Evolutionary conservation across 2,888 invertebrate genomes (phyloP).

Genomic region (Vandiemenella viatica): DNA sequence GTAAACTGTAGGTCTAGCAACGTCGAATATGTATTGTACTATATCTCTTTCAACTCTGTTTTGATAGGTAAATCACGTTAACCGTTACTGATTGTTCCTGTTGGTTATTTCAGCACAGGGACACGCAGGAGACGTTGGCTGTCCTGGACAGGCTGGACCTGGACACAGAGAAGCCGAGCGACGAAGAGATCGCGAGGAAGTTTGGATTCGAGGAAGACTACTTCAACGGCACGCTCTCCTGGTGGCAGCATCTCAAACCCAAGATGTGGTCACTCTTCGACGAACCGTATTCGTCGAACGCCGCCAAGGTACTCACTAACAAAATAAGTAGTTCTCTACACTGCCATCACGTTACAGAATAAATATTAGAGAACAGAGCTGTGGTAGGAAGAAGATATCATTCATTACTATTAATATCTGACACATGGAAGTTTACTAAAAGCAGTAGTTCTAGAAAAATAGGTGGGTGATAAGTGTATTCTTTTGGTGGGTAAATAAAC

Average conservation of each 20-base stretch:
- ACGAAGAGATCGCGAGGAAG: constrained; percentile 93
- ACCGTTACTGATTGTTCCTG: too few species aligned
- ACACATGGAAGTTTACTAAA: too few species aligned
- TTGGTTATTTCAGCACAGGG: constrained; percentile 87
- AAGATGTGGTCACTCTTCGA: constrained; percentile 98
- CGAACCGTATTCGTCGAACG: constrained; percentile 95
- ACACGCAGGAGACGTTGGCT: constrained; percentile 96
- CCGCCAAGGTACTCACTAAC: constrained; percentile 68
- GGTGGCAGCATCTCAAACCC: constrained; percentile 96
- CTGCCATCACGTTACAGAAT: background rate
- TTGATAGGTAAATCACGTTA: too few species aligned
- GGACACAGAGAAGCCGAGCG: constrained; percentile 94
- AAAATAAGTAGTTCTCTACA: background rate
- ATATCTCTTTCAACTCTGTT: too few species aligned
- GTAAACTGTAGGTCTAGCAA: too few species aligned
- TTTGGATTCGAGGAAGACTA: constrained; percentile 95
- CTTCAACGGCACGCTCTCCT: constrained; percentile 72
- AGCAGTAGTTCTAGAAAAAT: too few species aligned
- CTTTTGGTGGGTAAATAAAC: too few species aligned
- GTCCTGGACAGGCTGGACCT: constrained; percentile 93
- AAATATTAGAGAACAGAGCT: too few species aligned
- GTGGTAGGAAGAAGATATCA: too few species aligned
- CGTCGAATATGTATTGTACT: too few species aligned
- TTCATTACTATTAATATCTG: too few species aligned
- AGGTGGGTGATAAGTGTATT: too few species aligned